A percentile compares a stretch with the other conserved stretches of the same genome.
Conservation (phyloP, 2,113 vertebrate genomes). For the Pampusana beccarii region DNA sequence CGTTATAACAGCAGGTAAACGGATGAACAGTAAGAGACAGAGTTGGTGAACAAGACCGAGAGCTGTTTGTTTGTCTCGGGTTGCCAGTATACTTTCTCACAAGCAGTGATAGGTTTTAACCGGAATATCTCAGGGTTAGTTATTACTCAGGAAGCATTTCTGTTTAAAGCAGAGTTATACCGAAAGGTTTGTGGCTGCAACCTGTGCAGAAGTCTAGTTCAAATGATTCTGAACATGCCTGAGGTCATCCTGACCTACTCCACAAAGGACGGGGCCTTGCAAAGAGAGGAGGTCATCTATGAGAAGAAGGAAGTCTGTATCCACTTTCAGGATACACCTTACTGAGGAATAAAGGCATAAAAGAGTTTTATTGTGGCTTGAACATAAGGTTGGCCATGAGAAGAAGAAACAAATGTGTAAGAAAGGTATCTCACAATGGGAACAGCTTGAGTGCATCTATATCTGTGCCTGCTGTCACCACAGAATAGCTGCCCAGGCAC, state of each 20-base stretch:
- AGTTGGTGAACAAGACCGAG: neutral
- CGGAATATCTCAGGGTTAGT: neutral
- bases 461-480: neutral
- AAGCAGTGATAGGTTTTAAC: neutral
- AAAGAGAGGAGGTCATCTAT: neutral
- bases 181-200: neutral
- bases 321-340: neutral
- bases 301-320: neutral
- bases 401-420: neutral
- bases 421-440: neutral
- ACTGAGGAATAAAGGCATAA: neutral
- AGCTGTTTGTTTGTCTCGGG: neutral
- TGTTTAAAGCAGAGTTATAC: neutral
- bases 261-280: fast-evolving
- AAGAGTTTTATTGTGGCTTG: neutral
- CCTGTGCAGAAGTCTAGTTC: neutral
- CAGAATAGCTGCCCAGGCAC: neutral
- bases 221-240: neutral
- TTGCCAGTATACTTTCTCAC: neutral
- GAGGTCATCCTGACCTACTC: neutral
- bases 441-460: neutral
- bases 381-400: neutral
- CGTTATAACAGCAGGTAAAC: neutral
- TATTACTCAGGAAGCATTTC: neutral
- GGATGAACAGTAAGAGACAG: neutral